Evolutionary conservation across 2,888 invertebrate species (phyloP).

Genomic region (Lasioglossum morio): DNA sequence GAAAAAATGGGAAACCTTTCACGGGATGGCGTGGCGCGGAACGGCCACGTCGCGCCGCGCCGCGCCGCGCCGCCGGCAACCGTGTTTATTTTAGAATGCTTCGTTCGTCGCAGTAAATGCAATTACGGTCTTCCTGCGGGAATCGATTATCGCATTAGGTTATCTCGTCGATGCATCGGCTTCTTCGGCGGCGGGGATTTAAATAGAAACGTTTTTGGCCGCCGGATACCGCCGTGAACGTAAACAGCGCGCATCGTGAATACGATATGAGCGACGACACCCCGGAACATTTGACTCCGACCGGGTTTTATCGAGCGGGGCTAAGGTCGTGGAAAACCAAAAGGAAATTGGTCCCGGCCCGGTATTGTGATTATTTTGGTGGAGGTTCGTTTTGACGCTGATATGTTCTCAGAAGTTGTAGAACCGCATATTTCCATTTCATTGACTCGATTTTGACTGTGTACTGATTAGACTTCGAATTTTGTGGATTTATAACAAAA

Average conservation of each 20-base stretch:
- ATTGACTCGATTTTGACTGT: neutral
- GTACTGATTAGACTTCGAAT: too few species aligned
- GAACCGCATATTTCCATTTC: neutral
- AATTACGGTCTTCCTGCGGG: constrained; percentile 62
- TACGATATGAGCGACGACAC: constrained; percentile 3
- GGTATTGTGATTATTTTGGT: neutral
- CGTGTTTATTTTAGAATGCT: constrained; percentile 66
- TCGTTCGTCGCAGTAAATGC: constrained; percentile 61
- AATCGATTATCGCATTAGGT: constrained; percentile 66
- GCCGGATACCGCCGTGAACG: neutral
- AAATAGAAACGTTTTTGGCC: constrained; percentile 38
- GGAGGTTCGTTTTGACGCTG: neutral
- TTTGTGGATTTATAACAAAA: too few species aligned
- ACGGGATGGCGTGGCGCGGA: constrained; percentile 34
- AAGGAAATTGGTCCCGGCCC: neutral
- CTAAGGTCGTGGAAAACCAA: neutral
- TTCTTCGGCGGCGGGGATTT: constrained; percentile 48
- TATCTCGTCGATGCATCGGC: constrained; percentile 52
- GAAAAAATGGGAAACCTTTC: constrained; percentile 58
- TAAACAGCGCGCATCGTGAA: constrained; percentile 8
- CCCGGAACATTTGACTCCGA: neutral
- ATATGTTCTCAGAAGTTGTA: neutral
- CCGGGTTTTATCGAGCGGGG: neutral
- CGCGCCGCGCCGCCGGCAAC: neutral
- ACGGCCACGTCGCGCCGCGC: neutral